Evolutionary conservation across 2,113 vertebrate genomes (phyloP).

Genomic region (Zeus faber): DNA sequence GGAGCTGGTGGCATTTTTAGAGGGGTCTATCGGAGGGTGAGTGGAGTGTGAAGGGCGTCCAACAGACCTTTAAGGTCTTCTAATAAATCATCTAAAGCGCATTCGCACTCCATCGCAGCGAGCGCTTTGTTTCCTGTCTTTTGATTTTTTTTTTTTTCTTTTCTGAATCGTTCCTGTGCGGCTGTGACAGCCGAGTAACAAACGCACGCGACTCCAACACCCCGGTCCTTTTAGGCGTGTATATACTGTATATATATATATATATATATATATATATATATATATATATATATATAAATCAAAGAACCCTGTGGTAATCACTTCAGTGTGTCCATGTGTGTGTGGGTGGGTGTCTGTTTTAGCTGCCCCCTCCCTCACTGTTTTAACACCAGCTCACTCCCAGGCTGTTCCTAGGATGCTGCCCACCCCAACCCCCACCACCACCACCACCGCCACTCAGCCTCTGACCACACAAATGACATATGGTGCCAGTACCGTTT

Average conservation of each 20-base stretch:
- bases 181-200: slow-evolving; percentile 39
- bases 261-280: too few relatives aligned
- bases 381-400: slow-evolving; percentile 66
- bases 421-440: slow-evolving; percentile 27
- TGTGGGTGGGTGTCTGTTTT: slow-evolving; percentile 54
- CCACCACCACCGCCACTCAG: slow-evolving; percentile 32
- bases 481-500: slow-evolving; percentile 42
- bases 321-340: slow-evolving; percentile 61
- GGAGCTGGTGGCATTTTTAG: slow-evolving; percentile 35
- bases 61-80: slow-evolving; percentile 58
- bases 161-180: slow-evolving; percentile 22
- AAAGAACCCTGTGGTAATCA: slow-evolving; percentile 62
- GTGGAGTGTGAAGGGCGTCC: slow-evolving; percentile 53
- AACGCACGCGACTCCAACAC: slow-evolving; percentile 32
- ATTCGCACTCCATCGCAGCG: slow-evolving; percentile 65
- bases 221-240: too few relatives aligned
- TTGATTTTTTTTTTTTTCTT: slow-evolving; percentile 51
- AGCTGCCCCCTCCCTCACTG: slow-evolving; percentile 40
- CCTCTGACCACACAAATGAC: slow-evolving; percentile 54
- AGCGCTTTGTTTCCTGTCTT: too few relatives aligned
- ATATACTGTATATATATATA: too few relatives aligned
- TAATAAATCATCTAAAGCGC: slow-evolving; percentile 65
- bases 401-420: too few relatives aligned
- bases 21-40: slow-evolving; percentile 49
- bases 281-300: slow-evolving; percentile 57